A percentile compares a stretch with the other conserved stretches of the same genome.
Conservation (phyloP, 1,140 invertebrate species). For the Helicorthomorpha holstii region DNA sequence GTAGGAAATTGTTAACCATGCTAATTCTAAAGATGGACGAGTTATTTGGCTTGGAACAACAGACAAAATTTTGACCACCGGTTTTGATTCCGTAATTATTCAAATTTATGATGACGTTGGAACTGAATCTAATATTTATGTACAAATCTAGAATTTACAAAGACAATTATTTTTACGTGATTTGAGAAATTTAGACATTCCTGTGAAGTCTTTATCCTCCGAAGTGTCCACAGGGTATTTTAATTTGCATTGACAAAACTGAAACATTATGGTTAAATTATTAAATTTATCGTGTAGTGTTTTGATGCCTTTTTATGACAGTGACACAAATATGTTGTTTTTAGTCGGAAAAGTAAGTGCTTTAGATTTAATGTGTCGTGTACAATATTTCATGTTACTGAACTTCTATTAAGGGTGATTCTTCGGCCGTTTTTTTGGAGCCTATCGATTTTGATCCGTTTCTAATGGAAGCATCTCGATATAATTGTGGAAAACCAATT, state of each 20-base stretch:
- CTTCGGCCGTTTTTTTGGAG: conserved; percentile 70
- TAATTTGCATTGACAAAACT: conserved; percentile 15
- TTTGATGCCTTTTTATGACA: conserved; percentile 72
- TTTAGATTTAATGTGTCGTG: not conserved
- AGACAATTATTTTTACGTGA: conserved; percentile 76
- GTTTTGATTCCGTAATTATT: conserved; percentile 32
- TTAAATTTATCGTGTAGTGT: too few relatives aligned
- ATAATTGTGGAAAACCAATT: conserved; percentile 40
- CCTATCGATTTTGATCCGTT: conserved; percentile 56
- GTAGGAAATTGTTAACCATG: conserved; percentile 48
- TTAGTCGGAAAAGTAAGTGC: conserved; percentile 55
- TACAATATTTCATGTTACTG: not conserved
- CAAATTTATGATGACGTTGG: not conserved
- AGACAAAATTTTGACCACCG: conserved; percentile 63
- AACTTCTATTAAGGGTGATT: conserved; percentile 40
- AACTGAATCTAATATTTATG: too few relatives aligned
- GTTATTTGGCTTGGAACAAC: conserved; percentile 73
- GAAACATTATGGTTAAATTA: too few relatives aligned
- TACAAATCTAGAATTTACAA: conserved; percentile 39
- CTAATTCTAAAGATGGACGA: conserved; percentile 75
- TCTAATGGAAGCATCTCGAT: conserved; percentile 17
- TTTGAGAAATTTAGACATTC: conserved; percentile 54
- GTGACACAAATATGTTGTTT: conserved; percentile 86
- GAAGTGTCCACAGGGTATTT: conserved; percentile 73
- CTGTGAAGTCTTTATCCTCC: conserved; percentile 57